phyloP scores from a whole-genome alignment of 2,113 vertebrate genomes.

The Dipodomys ordii region DNA sequence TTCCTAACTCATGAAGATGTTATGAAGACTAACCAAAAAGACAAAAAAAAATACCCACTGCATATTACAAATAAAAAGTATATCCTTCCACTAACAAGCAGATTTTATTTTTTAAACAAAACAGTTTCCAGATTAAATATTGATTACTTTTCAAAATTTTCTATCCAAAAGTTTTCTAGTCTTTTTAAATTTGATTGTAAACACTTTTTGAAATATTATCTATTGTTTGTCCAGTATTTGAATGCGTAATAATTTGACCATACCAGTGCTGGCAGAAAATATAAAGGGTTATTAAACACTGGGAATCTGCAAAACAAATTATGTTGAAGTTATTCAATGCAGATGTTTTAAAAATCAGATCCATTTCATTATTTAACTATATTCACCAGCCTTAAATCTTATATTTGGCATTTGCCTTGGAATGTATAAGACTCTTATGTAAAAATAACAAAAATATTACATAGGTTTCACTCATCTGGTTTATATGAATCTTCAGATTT shows the following conservation, averaged over 20 bases:
- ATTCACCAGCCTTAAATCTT: constrained; percentile 47
- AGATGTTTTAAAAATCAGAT: constrained; percentile 76
- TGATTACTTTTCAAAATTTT: not conserved
- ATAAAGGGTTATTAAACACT: constrained; percentile 52
- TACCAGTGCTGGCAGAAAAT: constrained; percentile 54
- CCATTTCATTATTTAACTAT: constrained; percentile 50
- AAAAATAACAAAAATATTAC: constrained; percentile 40
- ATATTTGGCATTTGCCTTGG: constrained; percentile 27
- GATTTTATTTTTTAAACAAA: not conserved
- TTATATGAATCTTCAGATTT: constrained; percentile 4
- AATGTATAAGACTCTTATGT: constrained; percentile 16
- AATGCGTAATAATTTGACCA: constrained; percentile 57
- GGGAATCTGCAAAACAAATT: constrained; percentile 70
- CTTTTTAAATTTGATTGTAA: not conserved
- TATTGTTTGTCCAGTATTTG: constrained; percentile 58
- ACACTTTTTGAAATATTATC: constrained; percentile 40
- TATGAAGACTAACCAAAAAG: not conserved
- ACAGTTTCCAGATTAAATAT: not conserved
- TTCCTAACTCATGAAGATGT: not conserved
- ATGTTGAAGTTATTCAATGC: constrained; percentile 64
- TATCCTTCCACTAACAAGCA: not conserved
- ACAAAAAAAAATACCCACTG: not conserved
- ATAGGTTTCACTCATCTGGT: constrained; percentile 38
- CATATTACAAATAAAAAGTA: constrained; percentile 13
- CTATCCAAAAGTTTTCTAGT: not conserved